These are phyloP conservation scores for Mastomys coucha DNA, from an alignment of 2,113 vertebrate species.

Conservation along the genomic window DNA sequence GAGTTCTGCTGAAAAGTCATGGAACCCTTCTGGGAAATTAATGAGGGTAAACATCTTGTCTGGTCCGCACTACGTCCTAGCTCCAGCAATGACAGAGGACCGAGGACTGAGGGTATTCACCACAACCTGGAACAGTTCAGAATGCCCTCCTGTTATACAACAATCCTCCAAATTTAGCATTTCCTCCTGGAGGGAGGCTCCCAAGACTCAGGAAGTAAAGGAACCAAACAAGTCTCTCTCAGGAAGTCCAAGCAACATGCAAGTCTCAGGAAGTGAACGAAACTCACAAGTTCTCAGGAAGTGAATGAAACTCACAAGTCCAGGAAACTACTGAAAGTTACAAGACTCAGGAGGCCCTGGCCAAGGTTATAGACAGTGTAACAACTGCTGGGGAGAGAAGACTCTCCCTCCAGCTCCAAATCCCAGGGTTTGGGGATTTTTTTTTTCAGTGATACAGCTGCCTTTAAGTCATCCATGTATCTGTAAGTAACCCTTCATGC, in stretches of 20 bases:
- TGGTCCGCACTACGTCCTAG: no score
- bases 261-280: not conserved
- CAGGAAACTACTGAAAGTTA: not conserved
- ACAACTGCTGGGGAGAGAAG: not conserved
- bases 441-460: not conserved
- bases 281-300: not conserved
- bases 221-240: not conserved
- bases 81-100: not conserved
- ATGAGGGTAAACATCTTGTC: rapidly evolving
- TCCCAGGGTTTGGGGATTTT: not conserved
- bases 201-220: not conserved
- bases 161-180: not conserved
- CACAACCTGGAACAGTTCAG: rapidly evolving
- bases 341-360: not conserved
- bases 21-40: not conserved
- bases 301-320: not conserved
- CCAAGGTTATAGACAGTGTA: not conserved
- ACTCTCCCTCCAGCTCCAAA: not conserved
- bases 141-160: rapidly evolving
- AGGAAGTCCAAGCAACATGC: not conserved
- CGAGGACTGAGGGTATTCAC: no score
- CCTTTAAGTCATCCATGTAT: not conserved
- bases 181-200: not conserved
- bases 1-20: not conserved
- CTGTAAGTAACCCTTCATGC: not conserved